phyloP scores from a whole-genome alignment of 2,888 invertebrate species.

The Sinotaia quadrata region DNA sequence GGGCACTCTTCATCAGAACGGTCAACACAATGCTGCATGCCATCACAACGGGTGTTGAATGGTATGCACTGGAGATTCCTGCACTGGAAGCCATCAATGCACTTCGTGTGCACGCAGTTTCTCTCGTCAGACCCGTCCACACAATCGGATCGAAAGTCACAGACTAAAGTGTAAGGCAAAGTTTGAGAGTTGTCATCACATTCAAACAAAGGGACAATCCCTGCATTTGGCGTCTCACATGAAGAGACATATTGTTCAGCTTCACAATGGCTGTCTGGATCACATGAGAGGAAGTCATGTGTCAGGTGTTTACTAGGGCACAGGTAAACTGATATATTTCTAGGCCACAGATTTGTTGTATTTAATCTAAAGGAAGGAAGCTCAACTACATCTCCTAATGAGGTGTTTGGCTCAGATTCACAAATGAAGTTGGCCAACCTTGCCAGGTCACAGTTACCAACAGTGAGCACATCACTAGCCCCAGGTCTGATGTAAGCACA shows the following conservation, averaged over 20 bases:
- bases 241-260: background rate
- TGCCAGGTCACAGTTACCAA: background rate
- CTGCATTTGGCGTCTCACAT: background rate
- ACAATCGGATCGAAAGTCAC: constrained; percentile 17
- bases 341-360: background rate
- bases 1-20: constrained; percentile 25
- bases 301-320: constrained; percentile 20
- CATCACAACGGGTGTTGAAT: constrained; percentile 10
- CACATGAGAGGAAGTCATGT: constrained; percentile 20
- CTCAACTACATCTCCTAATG: background rate
- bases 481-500: background rate
- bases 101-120: constrained; percentile 4
- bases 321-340: background rate
- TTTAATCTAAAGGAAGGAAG: background rate
- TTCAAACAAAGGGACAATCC: constrained; percentile 7
- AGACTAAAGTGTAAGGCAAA: constrained; percentile 22
- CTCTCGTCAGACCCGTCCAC: constrained; percentile 21
- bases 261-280: constrained; percentile 8
- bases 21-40: constrained; percentile 24
- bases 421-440: background rate
- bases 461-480: background rate
- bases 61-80: constrained; percentile 9
- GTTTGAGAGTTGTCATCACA: constrained; percentile 16
- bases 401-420: background rate
- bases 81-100: constrained; percentile 7